Percentiles rank a stretch among this genome's conserved stretches.
These are phyloP conservation scores for Eira barbara DNA, from an alignment of 2,113 vertebrate genomes.

Conservation along the genomic window DNA sequence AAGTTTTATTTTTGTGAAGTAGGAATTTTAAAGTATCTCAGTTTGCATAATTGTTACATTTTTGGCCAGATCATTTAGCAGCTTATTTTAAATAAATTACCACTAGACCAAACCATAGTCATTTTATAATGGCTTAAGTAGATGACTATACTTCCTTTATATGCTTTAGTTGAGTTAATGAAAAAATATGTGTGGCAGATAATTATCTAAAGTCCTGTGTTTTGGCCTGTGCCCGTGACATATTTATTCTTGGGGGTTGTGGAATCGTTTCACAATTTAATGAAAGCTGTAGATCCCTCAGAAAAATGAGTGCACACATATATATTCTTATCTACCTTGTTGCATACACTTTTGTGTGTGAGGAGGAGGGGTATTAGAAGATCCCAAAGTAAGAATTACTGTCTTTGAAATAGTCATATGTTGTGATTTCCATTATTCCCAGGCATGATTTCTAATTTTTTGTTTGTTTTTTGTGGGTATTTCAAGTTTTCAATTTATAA, in stretches of 20 bases:
- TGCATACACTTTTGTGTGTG: background rate
- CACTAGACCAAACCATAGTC: background rate
- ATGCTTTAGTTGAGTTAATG: background rate
- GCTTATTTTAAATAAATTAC: background rate
- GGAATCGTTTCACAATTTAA: background rate
- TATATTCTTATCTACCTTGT: background rate
- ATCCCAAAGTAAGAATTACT: background rate
- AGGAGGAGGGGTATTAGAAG: background rate
- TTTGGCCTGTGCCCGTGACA: background rate
- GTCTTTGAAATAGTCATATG: background rate
- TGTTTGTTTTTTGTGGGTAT: background rate
- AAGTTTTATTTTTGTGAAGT: conserved; percentile 27
- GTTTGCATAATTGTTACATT: background rate
- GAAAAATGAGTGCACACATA: background rate
- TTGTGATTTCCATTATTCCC: background rate
- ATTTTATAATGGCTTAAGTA: background rate
- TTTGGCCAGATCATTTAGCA: background rate
- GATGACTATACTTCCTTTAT: background rate
- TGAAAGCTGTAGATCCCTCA: background rate
- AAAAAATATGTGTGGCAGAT: background rate
- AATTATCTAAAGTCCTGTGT: background rate
- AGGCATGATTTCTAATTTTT: background rate
- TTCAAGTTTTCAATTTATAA: conserved; percentile 9
- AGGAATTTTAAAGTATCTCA: conserved; percentile 4
- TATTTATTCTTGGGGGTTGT: background rate